phyloP scores from a whole-genome alignment of 2,888 invertebrate genomes.

The Euproctis similis region DNA sequence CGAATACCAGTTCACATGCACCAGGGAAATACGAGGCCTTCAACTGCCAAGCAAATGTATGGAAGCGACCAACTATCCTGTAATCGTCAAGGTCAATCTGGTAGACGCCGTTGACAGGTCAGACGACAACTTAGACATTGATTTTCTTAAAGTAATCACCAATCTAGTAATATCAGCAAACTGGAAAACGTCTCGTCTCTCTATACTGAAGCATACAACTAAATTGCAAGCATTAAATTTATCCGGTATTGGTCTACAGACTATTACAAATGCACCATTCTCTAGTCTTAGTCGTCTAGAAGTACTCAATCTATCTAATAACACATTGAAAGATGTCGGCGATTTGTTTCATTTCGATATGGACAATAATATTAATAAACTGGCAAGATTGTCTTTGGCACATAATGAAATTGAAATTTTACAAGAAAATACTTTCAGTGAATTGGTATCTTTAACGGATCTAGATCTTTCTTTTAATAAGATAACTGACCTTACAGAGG shows the following conservation, averaged over 20 bases:
- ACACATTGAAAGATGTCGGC: constrained; percentile 36
- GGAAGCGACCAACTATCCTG: constrained; percentile 45
- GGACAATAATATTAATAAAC: constrained; percentile 33
- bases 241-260: constrained; percentile 33
- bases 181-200: constrained; percentile 37
- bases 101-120: constrained; percentile 35
- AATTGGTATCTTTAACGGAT: constrained; percentile 41
- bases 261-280: constrained; percentile 39
- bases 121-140: constrained; percentile 27
- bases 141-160: constrained; percentile 40
- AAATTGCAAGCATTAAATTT: constrained; percentile 39
- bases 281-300: constrained; percentile 36
- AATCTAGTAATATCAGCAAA: constrained; percentile 35
- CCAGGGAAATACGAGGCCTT: constrained; percentile 30
- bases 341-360: constrained; percentile 45
- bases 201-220: constrained; percentile 41
- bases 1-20: constrained; percentile 38
- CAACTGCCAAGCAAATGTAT: constrained; percentile 38
- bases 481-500: constrained; percentile 43
- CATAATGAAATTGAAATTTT: constrained; percentile 41
- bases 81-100: constrained; percentile 40
- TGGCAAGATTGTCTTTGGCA: constrained; percentile 39
- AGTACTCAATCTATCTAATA: constrained; percentile 44
- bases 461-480: constrained; percentile 52
- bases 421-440: constrained; percentile 37